Evolutionary conservation across 1,140 invertebrate species (phyloP).

Genomic region (Metopolophium dirhodum): DNA sequence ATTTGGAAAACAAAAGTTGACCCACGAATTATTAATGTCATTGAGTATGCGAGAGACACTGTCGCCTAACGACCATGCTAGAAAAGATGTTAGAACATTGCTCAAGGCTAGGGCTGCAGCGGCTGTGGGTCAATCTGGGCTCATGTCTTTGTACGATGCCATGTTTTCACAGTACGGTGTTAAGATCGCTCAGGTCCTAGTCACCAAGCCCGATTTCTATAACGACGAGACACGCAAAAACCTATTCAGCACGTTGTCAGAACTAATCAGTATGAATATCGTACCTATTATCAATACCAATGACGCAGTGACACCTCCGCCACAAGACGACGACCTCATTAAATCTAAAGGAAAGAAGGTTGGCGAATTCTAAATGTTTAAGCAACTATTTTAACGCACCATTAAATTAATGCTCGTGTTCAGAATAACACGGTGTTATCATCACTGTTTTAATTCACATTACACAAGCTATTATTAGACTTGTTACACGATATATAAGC

Average conservation of each 20-base stretch:
- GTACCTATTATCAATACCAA: slow-evolving; percentile 99
- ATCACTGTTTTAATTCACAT: not conserved
- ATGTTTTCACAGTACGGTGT: slow-evolving; percentile 99
- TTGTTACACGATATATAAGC: not conserved
- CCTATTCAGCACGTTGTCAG: slow-evolving; percentile 89
- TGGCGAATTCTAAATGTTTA: slow-evolving; percentile 28
- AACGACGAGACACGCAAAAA: slow-evolving; percentile 94
- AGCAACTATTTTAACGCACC: not conserved
- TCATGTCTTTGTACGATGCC: slow-evolving; percentile 98
- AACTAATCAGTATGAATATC: slow-evolving; percentile 94
- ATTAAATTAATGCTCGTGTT: not conserved
- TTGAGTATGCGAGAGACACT: slow-evolving; percentile 95
- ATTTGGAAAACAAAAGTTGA: slow-evolving; percentile 98
- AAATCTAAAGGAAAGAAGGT: slow-evolving; percentile 67
- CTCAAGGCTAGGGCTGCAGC: slow-evolving; percentile 93
- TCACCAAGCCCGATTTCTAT: slow-evolving; percentile 97
- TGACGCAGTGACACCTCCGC: slow-evolving; percentile 96
- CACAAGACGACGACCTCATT: slow-evolving; percentile 72
- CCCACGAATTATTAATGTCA: slow-evolving; percentile 95
- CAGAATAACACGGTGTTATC: not conserved
- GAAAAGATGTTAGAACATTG: slow-evolving; percentile 72
- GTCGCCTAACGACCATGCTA: slow-evolving; percentile 76
- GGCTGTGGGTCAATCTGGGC: slow-evolving; percentile 95
- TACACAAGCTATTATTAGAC: not conserved
- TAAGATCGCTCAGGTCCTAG: slow-evolving; percentile 96